Conservation (phyloP, 1,140 invertebrate species). For the Ladona fulva region DNA sequence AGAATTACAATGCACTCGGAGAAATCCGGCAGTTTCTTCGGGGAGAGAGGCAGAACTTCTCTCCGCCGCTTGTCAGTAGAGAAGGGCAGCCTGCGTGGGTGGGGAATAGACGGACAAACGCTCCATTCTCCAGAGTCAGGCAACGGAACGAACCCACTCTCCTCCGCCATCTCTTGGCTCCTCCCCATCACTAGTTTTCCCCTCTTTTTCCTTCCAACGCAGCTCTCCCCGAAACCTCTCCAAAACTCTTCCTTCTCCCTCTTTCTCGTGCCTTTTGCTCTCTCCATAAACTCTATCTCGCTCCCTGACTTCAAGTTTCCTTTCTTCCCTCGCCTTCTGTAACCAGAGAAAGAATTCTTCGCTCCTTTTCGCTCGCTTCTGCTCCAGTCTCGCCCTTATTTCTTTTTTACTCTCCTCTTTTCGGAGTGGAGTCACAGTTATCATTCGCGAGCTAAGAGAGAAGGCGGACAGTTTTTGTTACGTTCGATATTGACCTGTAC, state of each 20-base stretch:
- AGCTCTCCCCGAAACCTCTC: not conserved
- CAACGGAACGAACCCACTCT: constrained; percentile 16
- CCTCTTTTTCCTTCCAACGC: too few relatives aligned
- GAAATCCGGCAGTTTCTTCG: too few relatives aligned
- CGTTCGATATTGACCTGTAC: too few relatives aligned
- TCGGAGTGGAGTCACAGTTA: too few relatives aligned
- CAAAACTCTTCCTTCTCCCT: not conserved
- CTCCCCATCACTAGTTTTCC: not conserved
- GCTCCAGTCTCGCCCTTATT: too few relatives aligned
- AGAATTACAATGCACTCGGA: too few relatives aligned
- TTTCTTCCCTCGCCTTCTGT: not conserved
- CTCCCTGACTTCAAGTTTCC: not conserved
- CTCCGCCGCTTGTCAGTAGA: not conserved
- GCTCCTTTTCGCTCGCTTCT: too few relatives aligned
- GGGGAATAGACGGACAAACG: constrained; percentile 10
- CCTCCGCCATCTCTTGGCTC: not conserved
- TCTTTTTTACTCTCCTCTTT: too few relatives aligned
- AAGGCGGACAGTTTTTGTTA: too few relatives aligned
- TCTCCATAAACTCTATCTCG: not conserved
- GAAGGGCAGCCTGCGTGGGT: not conserved
- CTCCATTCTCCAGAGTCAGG: constrained; percentile 19
- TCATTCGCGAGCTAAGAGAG: too few relatives aligned
- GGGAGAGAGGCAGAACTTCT: too few relatives aligned
- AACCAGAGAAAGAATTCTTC: too few relatives aligned
- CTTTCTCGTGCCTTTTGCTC: not conserved